phyloP scores from a whole-genome alignment of 2,888 invertebrate genomes.

The Rhyacophila evoluta region DNA sequence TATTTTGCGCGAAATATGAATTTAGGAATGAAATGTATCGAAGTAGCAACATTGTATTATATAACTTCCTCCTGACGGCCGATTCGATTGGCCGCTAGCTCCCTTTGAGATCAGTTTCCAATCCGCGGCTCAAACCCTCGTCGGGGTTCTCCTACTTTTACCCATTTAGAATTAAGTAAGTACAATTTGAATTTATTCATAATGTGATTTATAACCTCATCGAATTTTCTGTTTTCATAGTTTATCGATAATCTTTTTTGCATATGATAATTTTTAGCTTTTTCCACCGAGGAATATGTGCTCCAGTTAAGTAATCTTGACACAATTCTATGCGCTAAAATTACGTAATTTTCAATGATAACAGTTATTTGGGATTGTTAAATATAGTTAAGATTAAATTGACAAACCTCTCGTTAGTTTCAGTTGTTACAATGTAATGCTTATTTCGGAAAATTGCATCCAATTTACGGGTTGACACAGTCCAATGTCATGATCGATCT shows the following conservation, averaged over 20 bases:
- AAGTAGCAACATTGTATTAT: background rate
- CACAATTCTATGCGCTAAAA: slow-evolving; percentile 37
- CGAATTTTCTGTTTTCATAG: background rate
- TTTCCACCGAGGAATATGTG: slow-evolving; percentile 32
- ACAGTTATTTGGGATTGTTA: background rate
- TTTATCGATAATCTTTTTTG: background rate
- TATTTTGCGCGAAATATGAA: too few relatives aligned
- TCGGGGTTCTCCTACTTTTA: slow-evolving; percentile 35
- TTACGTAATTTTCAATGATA: slow-evolving; percentile 39
- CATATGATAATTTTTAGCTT: background rate
- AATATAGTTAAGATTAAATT: background rate
- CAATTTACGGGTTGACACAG: background rate
- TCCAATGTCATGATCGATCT: slow-evolving; percentile 12
- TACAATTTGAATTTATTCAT: background rate
- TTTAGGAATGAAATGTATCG: too few relatives aligned
- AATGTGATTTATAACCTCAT: background rate
- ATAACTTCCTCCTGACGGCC: slow-evolving; percentile 5
- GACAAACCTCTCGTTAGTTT: background rate
- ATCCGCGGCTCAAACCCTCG: slow-evolving; percentile 38
- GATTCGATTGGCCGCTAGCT: slow-evolving; percentile 7
- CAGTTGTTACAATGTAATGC: background rate
- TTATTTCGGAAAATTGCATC: background rate
- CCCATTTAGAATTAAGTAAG: slow-evolving; percentile 45
- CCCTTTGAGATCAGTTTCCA: background rate
- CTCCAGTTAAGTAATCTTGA: slow-evolving; percentile 45